Base-by-base conservation (phyloP, 1,140 invertebrate species). In the Lepidurus arcticus region DNA sequence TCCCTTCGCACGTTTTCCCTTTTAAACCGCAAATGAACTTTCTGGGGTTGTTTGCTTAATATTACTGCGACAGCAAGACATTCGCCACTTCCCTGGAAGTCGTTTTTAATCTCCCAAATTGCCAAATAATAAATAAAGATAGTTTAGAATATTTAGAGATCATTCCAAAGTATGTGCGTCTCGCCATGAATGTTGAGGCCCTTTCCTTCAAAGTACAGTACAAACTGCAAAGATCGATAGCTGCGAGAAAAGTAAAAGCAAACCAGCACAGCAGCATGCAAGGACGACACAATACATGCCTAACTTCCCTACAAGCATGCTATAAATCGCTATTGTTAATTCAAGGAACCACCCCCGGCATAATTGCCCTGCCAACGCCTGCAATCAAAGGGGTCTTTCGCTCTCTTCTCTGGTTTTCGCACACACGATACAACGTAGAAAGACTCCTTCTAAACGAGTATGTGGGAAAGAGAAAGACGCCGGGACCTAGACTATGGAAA, bases 231-330 rank as follows among this genome's bases (percentile, higher is more conserved):
- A n/a, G 53, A 65, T 65, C 53, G 53, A 65, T 65, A 65, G 53
- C 53, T 65, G 6, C 8, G 53, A 65, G 34, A 34, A 34, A 34
- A 34, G 3, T 34, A 34, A 4, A 65, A 65, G 53, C 21, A 65
- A 65, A 65, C 16, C 16, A 65, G 53, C 53, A 65, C 53, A 16
- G 53, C 53, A 65, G 53, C 53, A 21, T 65, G 53, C 53, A 65
- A 65, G 53, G 53, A 65, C 53, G 53, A 65, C 53, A 65, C 21
- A 65, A 65, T 65, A 65, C 53, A 65, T 65, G 53, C 53, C 53
- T 7, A 65, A 65, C n/a, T 65, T 34, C 34, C 34, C 53, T 13
- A 21, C 16, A 21, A 65, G 53, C 53, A 65, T 65, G 21, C 53
- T 9, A 13, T 65, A 65, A 65, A 65, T 65, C 53, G 16, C 53